Evolutionary conservation across 2,888 invertebrate genomes (phyloP), one percentile per base, ranked within the genome.

Genomic region (Lithosia quadra): DNA sequence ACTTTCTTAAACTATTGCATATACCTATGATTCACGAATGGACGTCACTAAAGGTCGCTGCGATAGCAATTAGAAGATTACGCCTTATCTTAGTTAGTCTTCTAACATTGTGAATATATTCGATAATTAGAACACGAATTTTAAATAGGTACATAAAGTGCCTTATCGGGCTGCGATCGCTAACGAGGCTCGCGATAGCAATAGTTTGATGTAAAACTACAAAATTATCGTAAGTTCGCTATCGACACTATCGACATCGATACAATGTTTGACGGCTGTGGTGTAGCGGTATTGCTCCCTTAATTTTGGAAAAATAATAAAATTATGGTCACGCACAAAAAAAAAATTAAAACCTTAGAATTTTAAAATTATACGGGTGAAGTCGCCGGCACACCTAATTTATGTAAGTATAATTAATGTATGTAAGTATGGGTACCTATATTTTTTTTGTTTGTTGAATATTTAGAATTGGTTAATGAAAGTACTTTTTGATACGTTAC

Each of bases 101-200:
- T 71, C 80, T 80, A 73, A 73, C 73, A 75, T 61, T 69, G 69
- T 69, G 57, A 53, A 75, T 59, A 67, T 69, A 80, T 43, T 28
- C 57, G 76, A 78, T 80, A 71, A 56, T 71, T 56, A 22, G 56
- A 73, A 78, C 78, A 71, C 18, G 63, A 33, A 60, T 74, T 68
- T 58, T 57, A 72, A 75, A 59, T 56, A 77, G n/a, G n/a, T 68
- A 56, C 63, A 62, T n/a, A n/a, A n/a, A 74, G 63, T 55, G 66
- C 65, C 56, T 33, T 64, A 78, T 80, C 78, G 28, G 33, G 28
- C 43, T 60, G 49, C 15, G 53, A 74, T 77, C 75, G 68, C 64
- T 68, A 71, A 71, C 75, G 67, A 65, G 21, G 39, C 43, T 10
- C 28, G n/a, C 13, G 62, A 68, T 70, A 72, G 28, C 63, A 58